These are phyloP conservation scores for Myrmecophaga tridactyla DNA, from an alignment of 2,113 vertebrate species.

Conservation along the genomic window DNA sequence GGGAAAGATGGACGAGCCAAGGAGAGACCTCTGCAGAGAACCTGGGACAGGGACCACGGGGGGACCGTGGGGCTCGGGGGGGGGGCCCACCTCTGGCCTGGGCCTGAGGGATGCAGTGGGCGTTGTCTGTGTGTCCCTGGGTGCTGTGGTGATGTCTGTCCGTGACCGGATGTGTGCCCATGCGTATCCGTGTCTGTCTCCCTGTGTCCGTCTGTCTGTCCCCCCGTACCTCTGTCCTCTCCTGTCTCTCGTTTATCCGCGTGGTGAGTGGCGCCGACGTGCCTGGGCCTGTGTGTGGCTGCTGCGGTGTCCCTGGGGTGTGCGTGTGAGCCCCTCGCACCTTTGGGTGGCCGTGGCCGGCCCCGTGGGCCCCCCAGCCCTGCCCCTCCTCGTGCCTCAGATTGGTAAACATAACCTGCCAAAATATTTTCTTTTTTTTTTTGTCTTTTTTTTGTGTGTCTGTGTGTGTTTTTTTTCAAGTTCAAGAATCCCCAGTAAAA, in stretches of 20 bases:
- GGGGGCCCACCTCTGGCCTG: neutral
- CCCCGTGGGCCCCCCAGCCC: conserved; percentile 19
- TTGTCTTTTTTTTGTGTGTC: conserved; percentile 58
- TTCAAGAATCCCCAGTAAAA: conserved; percentile 81
- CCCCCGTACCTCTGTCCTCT: neutral
- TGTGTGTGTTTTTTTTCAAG: conserved; percentile 78
- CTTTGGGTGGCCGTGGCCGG: neutral
- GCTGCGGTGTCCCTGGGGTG: neutral
- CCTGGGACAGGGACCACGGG: neutral
- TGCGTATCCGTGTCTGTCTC: neutral
- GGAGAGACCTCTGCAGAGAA: conserved; percentile 53
- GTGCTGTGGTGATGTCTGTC: neutral
- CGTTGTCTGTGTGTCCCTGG: neutral
- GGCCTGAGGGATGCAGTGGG: conserved; percentile 15
- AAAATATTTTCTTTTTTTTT: conserved; percentile 72
- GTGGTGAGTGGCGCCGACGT: neutral
- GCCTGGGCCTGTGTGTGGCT: neutral
- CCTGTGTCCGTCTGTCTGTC: too few species aligned
- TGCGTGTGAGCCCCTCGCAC: neutral
- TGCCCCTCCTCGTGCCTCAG: conserved; percentile 40
- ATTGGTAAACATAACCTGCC: conserved; percentile 77
- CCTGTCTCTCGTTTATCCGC: neutral
- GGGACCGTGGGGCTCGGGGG: neutral
- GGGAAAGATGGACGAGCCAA: conserved; percentile 5
- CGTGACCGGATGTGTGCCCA: neutral